Base-by-base conservation (phyloP, 2,888 invertebrate genomes). In the Nudaria mundana region DNA sequence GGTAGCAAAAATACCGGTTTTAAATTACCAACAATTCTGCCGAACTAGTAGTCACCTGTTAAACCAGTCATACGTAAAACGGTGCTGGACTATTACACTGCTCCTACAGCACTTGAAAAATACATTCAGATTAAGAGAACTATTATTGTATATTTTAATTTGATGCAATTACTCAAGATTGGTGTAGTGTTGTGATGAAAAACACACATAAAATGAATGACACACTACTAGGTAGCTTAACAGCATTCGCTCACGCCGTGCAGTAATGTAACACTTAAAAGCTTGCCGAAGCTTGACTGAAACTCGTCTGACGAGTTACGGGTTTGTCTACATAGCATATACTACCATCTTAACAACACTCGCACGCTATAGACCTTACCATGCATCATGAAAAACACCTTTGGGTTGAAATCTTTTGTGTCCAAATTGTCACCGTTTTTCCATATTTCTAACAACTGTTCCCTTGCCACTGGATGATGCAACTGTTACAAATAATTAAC, bases 371-470 rank as follows among this genome's bases (percentile, higher is more conserved):
- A 71, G 68, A 71, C 68, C 87, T 85, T 90, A 94, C 97, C 99
- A 83, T 99, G 99, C 69, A 98, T 90, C 80, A 93, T 92, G 88
- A 99, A 99, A 90, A 99, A 99, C 26, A 96, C 94, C 84, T 93
- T 95, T 16, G 98, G 97, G 86, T 99, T 91, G 85, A 99, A 99
- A 71, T 97, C 94, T 64, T 95, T 94, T 42, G 91, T 91, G 30
- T 94, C 94, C 94, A 98, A 93, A 61, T 96, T 95, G 89, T 99
- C 99, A 64, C 94, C 93, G 82, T 93, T 94, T 73, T 95, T 94
- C 99, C 99, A 99, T 26, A 98, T 97, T 76, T 99, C 97, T 87
- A 99, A 96, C 44, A 99, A 89, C 72, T 99, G 98, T 47, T 95
- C 94, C 76, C 96, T 95, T 68, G 97, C 97, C 40, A 96, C 98